Conservation (phyloP, 2,113 vertebrate genomes). For the Emydura subglobosa region DNA sequence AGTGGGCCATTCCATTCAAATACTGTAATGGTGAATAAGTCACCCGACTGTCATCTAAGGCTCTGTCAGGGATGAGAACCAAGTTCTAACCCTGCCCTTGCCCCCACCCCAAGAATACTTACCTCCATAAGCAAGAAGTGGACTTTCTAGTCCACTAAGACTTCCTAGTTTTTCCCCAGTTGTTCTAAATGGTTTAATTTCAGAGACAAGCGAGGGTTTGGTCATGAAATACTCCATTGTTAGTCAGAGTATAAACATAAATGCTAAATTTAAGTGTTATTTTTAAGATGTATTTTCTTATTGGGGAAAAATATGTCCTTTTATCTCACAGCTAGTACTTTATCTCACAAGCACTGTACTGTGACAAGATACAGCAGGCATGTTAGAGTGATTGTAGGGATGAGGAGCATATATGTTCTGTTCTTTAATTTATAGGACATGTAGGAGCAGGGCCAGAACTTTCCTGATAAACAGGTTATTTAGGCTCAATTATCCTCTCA, state of each 20-base stretch:
- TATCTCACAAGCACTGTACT: neutral
- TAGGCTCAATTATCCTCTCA: neutral
- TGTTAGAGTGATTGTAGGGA: neutral
- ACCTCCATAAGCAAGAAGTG: no score
- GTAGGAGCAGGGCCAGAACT: neutral
- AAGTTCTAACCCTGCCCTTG: no score
- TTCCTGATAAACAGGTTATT: neutral
- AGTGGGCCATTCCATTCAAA: no score
- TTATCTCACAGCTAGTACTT: neutral
- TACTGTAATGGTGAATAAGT: no score
- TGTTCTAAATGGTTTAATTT: neutral
- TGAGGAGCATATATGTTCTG: neutral
- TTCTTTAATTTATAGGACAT: neutral
- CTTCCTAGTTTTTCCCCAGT: neutral
- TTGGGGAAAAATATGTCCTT: neutral
- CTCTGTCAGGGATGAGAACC: no score
- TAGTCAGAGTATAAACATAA: neutral
- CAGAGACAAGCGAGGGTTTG: neutral
- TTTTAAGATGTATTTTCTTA: neutral
- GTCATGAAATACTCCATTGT: neutral
- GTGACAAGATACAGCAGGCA: neutral
- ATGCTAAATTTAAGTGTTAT: neutral
- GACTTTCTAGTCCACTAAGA: no score
- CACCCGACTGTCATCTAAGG: no score
- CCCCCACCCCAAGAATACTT: no score